Evolutionary conservation across 2,888 invertebrate genomes (phyloP).

Genomic region (Conomelus anceps): DNA sequence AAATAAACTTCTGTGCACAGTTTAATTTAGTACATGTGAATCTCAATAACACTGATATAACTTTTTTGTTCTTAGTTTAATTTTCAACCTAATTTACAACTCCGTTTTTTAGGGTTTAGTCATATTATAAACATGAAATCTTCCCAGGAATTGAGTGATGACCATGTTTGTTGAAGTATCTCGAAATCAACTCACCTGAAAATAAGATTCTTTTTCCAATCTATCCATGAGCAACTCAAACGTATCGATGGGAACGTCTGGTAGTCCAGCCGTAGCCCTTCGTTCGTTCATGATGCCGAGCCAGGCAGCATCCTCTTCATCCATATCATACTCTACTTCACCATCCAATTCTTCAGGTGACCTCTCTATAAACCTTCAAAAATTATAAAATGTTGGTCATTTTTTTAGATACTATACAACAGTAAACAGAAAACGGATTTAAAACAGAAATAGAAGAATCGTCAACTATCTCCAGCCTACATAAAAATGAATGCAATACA

Average conservation of each 20-base stretch:
- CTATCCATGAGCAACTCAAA: slow-evolving; percentile 96
- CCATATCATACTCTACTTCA: slow-evolving; percentile 91
- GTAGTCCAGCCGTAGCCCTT: slow-evolving; percentile 62
- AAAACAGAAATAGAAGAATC: background rate
- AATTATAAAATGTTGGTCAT: background rate
- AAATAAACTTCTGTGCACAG: too few relatives aligned
- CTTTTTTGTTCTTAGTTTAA: too few relatives aligned
- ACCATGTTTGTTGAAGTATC: background rate
- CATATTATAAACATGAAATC: background rate
- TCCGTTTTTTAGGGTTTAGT: too few relatives aligned
- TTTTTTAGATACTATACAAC: background rate
- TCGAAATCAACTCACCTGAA: slow-evolving; percentile 54
- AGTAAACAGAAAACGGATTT: background rate
- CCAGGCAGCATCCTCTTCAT: slow-evolving; percentile 97
- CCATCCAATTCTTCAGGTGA: slow-evolving; percentile 91
- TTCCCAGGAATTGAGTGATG: background rate
- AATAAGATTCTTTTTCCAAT: slow-evolving; percentile 94
- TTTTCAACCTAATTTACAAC: too few relatives aligned
- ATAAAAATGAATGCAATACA: background rate
- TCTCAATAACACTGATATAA: too few relatives aligned
- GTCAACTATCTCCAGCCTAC: background rate
- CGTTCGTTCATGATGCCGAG: slow-evolving; percentile 79
- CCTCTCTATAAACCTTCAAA: slow-evolving; percentile 88
- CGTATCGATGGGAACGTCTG: slow-evolving; percentile 76
- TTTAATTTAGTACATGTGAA: too few relatives aligned